Evolutionary conservation across 2,797 vertebrate species (phyloP), one percentile per base, ranked within the genome.

Genomic region (Brachyalestes nurse): DNA sequence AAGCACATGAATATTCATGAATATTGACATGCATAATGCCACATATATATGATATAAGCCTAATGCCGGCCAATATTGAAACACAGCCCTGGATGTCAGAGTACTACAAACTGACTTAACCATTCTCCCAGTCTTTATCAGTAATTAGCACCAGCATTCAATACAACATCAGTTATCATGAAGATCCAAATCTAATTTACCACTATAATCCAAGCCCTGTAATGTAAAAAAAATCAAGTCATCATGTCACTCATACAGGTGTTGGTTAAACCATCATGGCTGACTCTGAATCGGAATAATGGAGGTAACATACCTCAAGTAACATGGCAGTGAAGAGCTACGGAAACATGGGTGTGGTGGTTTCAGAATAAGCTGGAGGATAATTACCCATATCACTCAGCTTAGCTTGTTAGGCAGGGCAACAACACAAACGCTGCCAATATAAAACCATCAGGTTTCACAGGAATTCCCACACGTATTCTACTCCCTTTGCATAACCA

Each of bases 341-440:
- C 13, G 58, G 51, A 53, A 40, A 62, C 72, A 16, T 21, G n/a
- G 72, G 55, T 60, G 64, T 38, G 66, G 58, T 21, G 4, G 28
- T 57, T 64, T 71, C 73, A 66, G 57, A n/a, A 28, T 62, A 42
- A 28, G 45, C 66, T 55, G 75, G 2, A 70, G 73, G 25, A 16
- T 42, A 51, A 75, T 0, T 70, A 55, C 21, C 69, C 57, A 21
- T 19, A 34, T 70, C 42, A 61, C 5, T 47, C 25, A 40, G 72
- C 65, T 70, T 25, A 19, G 14, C 9, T 17, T 13, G 25, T 17
- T 40, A 8, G 17, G 34, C 21, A 13, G 71, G 34, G n/a, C 9
- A 58, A 58, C 51, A 58, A 5, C 53, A 73, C 28, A 19, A 47
- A 38, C 16, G 34, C 14, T 14, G 67, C 45, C 14, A 51, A 47